Evolutionary conservation across 2,797 vertebrate species (phyloP).

Genomic region (Fistularia tabacaria): DNA sequence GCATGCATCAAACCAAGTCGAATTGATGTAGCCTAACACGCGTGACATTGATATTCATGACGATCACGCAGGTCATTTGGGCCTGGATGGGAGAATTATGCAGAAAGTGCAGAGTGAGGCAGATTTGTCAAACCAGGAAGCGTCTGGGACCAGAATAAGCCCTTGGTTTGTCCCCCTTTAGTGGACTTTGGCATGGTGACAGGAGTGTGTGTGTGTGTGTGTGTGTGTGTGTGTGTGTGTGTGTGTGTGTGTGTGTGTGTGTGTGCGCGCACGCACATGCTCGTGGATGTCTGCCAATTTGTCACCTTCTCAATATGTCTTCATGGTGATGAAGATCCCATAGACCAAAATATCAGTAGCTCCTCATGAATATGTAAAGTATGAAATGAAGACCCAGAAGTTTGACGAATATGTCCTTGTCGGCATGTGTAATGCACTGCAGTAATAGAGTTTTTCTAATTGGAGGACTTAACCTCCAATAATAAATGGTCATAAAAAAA

Average conservation of each 20-base stretch:
- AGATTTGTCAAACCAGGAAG: conserved; percentile 49
- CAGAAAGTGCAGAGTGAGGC: conserved; percentile 50
- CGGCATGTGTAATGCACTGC: conserved; percentile 16
- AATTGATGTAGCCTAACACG: conserved; percentile 34
- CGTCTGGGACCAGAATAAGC: conserved; percentile 47
- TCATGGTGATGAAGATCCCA: conserved; percentile 41
- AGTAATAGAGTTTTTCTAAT: conserved; percentile 11
- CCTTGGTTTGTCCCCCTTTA: conserved; percentile 51
- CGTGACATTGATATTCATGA: conserved; percentile 68
- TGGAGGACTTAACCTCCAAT: conserved; percentile 4
- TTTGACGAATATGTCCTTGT: conserved; percentile 37
- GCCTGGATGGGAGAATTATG: conserved; percentile 44
- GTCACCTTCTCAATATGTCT: conserved; percentile 51
- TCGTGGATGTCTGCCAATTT: conserved; percentile 34
- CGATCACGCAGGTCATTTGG: conserved; percentile 59
- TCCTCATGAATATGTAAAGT: conserved; percentile 58
- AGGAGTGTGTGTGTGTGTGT: conserved; percentile 9
- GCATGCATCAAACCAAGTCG: conserved; percentile 42
- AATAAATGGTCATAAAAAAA: too few species aligned
- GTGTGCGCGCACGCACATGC: too few species aligned
- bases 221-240: too few species aligned
- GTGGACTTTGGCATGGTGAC: conserved; percentile 28
- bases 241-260: too few species aligned
- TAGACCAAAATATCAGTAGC: conserved; percentile 40
- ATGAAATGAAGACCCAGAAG: conserved; percentile 15